Evolutionary conservation across 2,113 vertebrate genomes (phyloP).

Genomic region (Carassius carassius): DNA sequence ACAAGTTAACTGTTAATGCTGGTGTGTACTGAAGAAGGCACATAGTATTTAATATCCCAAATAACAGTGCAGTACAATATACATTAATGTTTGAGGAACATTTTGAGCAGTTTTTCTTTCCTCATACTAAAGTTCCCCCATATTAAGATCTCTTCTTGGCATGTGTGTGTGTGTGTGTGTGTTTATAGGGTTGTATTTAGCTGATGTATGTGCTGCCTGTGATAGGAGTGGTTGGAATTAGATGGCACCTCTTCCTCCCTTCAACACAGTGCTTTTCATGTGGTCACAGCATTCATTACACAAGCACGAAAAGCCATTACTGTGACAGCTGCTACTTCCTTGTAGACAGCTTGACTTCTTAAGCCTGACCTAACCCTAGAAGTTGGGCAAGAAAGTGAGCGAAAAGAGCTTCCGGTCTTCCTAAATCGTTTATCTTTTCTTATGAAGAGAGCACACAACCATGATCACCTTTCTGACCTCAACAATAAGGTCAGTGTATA

Average conservation of each 20-base stretch:
- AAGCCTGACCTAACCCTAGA: not conserved
- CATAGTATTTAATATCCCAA: conserved; percentile 10
- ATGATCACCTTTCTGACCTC: conserved; percentile 16
- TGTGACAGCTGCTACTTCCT: conserved; percentile 54
- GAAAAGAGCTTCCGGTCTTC: conserved; percentile 5
- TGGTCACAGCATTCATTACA: conserved; percentile 66
- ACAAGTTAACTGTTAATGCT: not conserved
- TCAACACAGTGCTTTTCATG: conserved; percentile 70
- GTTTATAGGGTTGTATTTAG: conserved; percentile 65
- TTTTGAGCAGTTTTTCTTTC: conserved; percentile 28
- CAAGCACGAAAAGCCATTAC: conserved; percentile 56
- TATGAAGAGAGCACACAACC: conserved; percentile 18
- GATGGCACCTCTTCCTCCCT: conserved; percentile 62
- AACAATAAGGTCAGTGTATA: conserved; percentile 23
- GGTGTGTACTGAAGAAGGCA: not conserved
- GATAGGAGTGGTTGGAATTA: conserved; percentile 73
- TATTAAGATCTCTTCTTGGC: conserved; percentile 57
- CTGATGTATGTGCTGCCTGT: conserved; percentile 52
- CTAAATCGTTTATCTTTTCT: conserved; percentile 6
- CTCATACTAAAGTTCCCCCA: conserved; percentile 55
- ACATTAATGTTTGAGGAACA: conserved; percentile 43
- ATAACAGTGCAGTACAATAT: not conserved
- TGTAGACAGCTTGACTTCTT: conserved; percentile 42
- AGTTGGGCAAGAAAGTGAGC: not conserved
- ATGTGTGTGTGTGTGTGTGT: conserved; percentile 55